Evolutionary conservation across 2,888 invertebrate species (phyloP).

Genomic region (Agriopis marginaria): DNA sequence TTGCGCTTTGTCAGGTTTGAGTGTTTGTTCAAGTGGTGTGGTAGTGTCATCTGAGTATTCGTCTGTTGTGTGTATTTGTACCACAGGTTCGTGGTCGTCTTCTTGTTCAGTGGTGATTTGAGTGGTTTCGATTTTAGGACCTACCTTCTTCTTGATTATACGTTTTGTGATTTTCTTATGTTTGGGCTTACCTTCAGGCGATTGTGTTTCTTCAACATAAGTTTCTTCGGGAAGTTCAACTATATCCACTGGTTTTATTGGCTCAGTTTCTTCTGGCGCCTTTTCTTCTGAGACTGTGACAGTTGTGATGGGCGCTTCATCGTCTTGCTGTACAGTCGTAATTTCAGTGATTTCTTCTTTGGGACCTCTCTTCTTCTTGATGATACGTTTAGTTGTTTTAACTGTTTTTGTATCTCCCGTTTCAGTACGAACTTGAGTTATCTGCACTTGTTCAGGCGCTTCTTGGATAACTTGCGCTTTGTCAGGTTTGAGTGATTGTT

Average conservation of each 20-base stretch:
- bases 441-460: constrained; percentile 43
- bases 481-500: constrained; percentile 36
- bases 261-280: constrained; percentile 30
- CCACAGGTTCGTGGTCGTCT: constrained; percentile 36
- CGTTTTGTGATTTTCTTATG: constrained; percentile 48
- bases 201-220: constrained; percentile 39
- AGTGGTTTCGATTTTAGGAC: constrained; percentile 49
- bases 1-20: constrained; percentile 37
- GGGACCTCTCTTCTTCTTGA: constrained; percentile 55
- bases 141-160: constrained; percentile 57
- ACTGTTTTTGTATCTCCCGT: constrained; percentile 50
- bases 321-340: constrained; percentile 44
- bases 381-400: constrained; percentile 53
- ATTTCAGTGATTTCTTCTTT: constrained; percentile 53
- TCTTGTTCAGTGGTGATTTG: constrained; percentile 59
- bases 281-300: constrained; percentile 56
- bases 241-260: constrained; percentile 22
- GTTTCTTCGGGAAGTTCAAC: constrained; percentile 57
- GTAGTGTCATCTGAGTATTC: constrained; percentile 44
- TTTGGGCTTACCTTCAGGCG: constrained; percentile 58
- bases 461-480: constrained; percentile 44
- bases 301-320: constrained; percentile 40
- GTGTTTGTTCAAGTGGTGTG: constrained; percentile 40
- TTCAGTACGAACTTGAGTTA: constrained; percentile 52
- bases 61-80: constrained; percentile 50